Conservation (phyloP, 1,140 invertebrate species). For the Drosophila oshimai region DNA sequence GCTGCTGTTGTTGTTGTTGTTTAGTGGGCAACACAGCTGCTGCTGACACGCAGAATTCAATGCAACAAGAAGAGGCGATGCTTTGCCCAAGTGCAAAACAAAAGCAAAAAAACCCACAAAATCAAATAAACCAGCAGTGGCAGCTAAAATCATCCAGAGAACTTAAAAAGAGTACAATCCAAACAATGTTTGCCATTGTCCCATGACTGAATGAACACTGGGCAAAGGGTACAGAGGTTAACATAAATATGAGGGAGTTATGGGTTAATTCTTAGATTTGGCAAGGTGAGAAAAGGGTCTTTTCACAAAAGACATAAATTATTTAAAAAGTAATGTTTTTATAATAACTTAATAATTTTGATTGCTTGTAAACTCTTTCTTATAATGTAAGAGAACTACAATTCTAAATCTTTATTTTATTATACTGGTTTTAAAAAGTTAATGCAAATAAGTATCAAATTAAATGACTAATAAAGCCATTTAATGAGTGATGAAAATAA, state of each 20-base stretch:
- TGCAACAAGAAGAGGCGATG: conserved; percentile 52
- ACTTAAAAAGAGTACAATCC: conserved; percentile 22
- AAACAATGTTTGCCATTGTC: conserved; percentile 60
- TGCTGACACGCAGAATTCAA: conserved; percentile 76
- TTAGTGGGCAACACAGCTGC: conserved; percentile 67
- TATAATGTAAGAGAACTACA: too few relatives aligned
- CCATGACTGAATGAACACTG: conserved; percentile 33
- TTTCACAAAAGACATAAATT: background rate
- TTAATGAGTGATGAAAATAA: too few relatives aligned
- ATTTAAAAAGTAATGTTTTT: too few relatives aligned
- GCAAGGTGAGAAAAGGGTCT: background rate
- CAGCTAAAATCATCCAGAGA: conserved; percentile 40
- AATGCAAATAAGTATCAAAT: too few relatives aligned
- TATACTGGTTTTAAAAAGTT: too few relatives aligned
- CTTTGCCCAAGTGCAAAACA: conserved; percentile 55
- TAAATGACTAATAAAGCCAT: too few relatives aligned
- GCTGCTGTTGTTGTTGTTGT: too few relatives aligned
- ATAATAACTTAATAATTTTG: too few relatives aligned
- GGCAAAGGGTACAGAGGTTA: conserved; percentile 1
- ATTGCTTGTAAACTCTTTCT: too few relatives aligned
- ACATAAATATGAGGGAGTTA: background rate
- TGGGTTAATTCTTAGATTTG: conserved; percentile 21
- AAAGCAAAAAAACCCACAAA: conserved; percentile 16
- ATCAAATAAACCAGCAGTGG: conserved; percentile 24
- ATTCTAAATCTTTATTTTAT: too few relatives aligned